These are phyloP conservation scores for Lathronympha strigana DNA, from an alignment of 2,888 invertebrate genomes.

Conservation along the genomic window DNA sequence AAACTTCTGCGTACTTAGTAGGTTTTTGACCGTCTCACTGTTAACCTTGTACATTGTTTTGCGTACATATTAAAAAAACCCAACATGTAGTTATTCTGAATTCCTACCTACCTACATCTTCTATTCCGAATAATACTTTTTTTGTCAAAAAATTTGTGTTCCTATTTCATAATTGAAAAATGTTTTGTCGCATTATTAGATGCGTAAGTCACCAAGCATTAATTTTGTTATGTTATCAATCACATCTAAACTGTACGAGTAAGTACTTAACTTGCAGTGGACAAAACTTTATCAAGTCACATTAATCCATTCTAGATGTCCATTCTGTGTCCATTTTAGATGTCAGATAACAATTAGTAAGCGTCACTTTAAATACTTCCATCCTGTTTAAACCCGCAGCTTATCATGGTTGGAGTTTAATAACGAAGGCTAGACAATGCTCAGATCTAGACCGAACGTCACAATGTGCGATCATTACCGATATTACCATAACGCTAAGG, in stretches of 20 bases:
- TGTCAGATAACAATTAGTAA: not conserved
- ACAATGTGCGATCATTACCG: constrained; percentile 29
- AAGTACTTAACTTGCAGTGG: too few relatives aligned
- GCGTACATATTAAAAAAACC: not conserved
- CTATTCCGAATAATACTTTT: too few relatives aligned
- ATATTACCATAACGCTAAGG: constrained; percentile 74
- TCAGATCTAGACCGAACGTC: constrained; percentile 33
- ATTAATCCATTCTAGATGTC: not conserved
- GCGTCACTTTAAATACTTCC: not conserved
- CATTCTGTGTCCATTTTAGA: not conserved
- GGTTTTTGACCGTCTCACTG: constrained; percentile 6
- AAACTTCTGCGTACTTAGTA: not conserved
- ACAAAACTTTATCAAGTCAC: too few relatives aligned
- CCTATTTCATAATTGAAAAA: too few relatives aligned
- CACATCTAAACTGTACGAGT: too few relatives aligned
- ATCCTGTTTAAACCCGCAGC: constrained; percentile 3
- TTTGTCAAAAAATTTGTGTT: too few relatives aligned
- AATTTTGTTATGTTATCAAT: too few relatives aligned
- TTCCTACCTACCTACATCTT: too few relatives aligned
- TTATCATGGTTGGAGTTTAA: constrained; percentile 11
- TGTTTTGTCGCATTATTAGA: too few relatives aligned
- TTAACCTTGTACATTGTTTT: constrained; percentile 16
- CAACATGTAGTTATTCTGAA: too few relatives aligned
- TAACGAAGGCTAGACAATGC: constrained; percentile 17
- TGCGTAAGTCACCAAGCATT: too few relatives aligned